Evolutionary conservation across 2,113 vertebrate genomes (phyloP), one percentile per base, ranked within the genome.

Genomic region (Formicarius rufipectus): DNA sequence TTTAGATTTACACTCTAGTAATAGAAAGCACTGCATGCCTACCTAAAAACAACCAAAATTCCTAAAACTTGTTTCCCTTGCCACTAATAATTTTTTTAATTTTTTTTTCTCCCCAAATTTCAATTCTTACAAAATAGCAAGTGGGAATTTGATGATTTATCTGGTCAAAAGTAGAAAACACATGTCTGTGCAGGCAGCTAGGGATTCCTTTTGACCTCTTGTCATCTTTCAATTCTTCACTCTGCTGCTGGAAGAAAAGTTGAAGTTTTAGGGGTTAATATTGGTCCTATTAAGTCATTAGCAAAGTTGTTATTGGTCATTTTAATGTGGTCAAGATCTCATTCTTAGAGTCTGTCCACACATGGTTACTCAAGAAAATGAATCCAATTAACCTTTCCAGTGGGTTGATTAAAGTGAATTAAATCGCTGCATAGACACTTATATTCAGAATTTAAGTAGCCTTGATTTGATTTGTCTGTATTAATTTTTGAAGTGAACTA

Each of bases 331-430:
- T 42, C 28, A 23, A 42, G 62, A 14, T 79, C 71, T 91, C 50
- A 42, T 75, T 74, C 74, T 66, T 53, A 62, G 24, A 44, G 31
- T 45, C 66, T 72, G 53, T 79, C 82, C 16, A 30, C 35, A 53
- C 20, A 24, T 37, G 85, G 58, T 83, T 85, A 66, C 72, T 93
- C 42, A 55, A 87, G 90, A 93, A 93, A 92, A 94, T 62, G 9
- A 93, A 97, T 87, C 88, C 85, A 68, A 76, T 93, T 95, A 94
- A 88, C 82, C 59, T 91, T 87, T 80, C 44, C 37, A 60, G 50
- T 53, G 71, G 37, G 42, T 93, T 87, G 81, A 64, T 84, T 89
- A 93, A 89, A 94, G 82, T 68, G 56, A 95, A 68, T 94, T 84
- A 78, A 94, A 59, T 93, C 30, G 45, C 22, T 6, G 7, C 63